A percentile compares a stretch with the other conserved stretches of the same genome.
These are phyloP conservation scores for Brassicogethes aeneus DNA, from an alignment of 2,888 invertebrate species.

Conservation along the genomic window DNA sequence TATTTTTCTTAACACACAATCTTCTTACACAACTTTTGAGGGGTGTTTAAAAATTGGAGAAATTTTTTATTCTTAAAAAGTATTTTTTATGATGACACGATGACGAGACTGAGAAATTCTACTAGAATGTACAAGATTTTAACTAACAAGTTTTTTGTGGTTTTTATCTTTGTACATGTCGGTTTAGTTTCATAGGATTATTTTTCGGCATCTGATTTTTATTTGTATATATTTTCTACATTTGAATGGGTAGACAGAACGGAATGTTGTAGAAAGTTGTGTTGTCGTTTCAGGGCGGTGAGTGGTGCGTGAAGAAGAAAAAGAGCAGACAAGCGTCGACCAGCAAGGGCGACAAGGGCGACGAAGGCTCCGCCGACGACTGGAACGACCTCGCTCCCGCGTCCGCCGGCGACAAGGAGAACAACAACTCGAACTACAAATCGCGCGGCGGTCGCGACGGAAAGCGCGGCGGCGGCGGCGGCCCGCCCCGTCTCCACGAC, in stretches of 20 bases:
- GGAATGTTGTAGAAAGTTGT: no score
- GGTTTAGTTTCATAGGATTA: background rate
- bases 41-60: no score
- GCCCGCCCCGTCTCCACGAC: constrained; percentile 47
- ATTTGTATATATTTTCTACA: background rate
- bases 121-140: no score
- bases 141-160: no score
- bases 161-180: background rate
- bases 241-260: no score
- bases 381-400: constrained; percentile 27
- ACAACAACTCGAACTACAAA: background rate
- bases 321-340: constrained; percentile 59
- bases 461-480: constrained; percentile 23
- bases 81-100: constrained; percentile 31
- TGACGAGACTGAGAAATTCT: constrained; percentile 28
- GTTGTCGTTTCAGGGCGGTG: constrained; percentile 57
- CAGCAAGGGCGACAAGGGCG: constrained; percentile 33
- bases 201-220: background rate
- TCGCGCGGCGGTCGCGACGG: no score
- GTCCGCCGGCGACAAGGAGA: constrained; percentile 1
- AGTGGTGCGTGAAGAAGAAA: constrained; percentile 81
- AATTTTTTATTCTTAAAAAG: no score
- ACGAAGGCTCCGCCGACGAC: constrained; percentile 22
- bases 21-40: no score
- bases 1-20: no score